Percentiles rank a stretch among this genome's conserved stretches.
phyloP scores from a whole-genome alignment of 2,797 vertebrate species.

The Perodicticus potto region DNA sequence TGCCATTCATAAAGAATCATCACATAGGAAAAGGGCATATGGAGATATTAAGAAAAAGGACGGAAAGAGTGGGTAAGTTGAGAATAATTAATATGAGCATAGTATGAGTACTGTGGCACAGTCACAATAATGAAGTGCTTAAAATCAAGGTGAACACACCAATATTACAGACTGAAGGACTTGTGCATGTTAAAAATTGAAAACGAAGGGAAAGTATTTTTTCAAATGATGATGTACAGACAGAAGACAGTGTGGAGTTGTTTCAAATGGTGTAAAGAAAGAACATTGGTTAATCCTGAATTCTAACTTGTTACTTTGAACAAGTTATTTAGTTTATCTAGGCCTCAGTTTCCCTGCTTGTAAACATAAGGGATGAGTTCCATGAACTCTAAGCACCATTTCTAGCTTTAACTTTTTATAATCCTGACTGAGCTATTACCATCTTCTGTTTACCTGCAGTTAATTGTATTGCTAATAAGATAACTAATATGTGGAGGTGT shows the following conservation, averaged over 20 bases:
- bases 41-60: slow-evolving; percentile 73
- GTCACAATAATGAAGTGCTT: slow-evolving; percentile 66
- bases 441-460: slow-evolving; percentile 5
- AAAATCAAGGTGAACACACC: slow-evolving; percentile 63
- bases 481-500: not conserved
- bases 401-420: not conserved
- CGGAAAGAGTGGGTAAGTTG: slow-evolving; percentile 58
- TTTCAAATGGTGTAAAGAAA: not conserved
- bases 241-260: not conserved
- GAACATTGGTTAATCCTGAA: not conserved
- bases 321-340: not conserved
- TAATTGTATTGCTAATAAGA: slow-evolving; percentile 5
- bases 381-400: not conserved
- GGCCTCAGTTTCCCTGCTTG: not conserved
- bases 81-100: slow-evolving; percentile 76
- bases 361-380: not conserved
- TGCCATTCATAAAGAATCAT: slow-evolving; percentile 70
- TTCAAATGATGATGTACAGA: not conserved
- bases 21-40: slow-evolving; percentile 69
- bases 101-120: slow-evolving; percentile 45
- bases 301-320: not conserved
- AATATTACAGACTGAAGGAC: slow-evolving; percentile 26
- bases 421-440: not conserved
- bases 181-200: slow-evolving; percentile 20
- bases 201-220: not conserved